Conservation (phyloP, 2,113 vertebrate genomes). For the Onychorhynchus coronatus region DNA sequence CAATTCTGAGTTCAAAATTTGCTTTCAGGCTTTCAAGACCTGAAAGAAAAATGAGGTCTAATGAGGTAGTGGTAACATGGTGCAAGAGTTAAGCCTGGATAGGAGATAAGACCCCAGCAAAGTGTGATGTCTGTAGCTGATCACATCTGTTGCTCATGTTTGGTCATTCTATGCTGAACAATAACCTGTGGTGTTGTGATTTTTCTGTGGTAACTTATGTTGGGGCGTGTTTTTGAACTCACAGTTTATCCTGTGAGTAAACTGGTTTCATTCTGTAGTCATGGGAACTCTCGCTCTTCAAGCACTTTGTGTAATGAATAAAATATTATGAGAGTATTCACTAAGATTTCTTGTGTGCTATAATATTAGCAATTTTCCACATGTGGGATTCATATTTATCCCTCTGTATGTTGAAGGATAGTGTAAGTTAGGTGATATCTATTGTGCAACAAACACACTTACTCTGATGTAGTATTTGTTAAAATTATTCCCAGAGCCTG, state of each 20-base stretch:
- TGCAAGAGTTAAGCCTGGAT: not conserved
- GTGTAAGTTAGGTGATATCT: not conserved
- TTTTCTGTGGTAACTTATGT: not conserved
- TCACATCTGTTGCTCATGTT: not conserved
- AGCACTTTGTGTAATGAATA: conserved; percentile 44
- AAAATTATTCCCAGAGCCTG: not conserved
- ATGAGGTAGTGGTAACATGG: not conserved
- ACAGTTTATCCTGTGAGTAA: not conserved
- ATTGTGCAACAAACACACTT: not conserved
- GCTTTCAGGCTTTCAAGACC: not conserved
- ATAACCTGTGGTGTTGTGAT: not conserved
- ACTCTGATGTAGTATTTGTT: not conserved
- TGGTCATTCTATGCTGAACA: not conserved
- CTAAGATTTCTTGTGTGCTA: conserved; percentile 31
- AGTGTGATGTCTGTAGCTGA: not conserved
- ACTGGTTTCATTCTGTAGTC: conserved; percentile 30
- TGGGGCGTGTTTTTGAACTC: not conserved
- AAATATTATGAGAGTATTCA: conserved; percentile 25
- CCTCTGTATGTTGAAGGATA: conserved; percentile 2
- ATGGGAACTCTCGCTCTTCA: conserved; percentile 49
- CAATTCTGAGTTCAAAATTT: not conserved
- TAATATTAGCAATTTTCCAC: conserved; percentile 43
- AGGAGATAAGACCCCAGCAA: not conserved
- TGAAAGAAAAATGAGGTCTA: not conserved
- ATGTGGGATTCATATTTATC: conserved; percentile 39